Percentiles rank a stretch among this genome's conserved stretches.
phyloP scores from a whole-genome alignment of 2,888 invertebrate genomes.

The Gisinianus flammeolus region DNA sequence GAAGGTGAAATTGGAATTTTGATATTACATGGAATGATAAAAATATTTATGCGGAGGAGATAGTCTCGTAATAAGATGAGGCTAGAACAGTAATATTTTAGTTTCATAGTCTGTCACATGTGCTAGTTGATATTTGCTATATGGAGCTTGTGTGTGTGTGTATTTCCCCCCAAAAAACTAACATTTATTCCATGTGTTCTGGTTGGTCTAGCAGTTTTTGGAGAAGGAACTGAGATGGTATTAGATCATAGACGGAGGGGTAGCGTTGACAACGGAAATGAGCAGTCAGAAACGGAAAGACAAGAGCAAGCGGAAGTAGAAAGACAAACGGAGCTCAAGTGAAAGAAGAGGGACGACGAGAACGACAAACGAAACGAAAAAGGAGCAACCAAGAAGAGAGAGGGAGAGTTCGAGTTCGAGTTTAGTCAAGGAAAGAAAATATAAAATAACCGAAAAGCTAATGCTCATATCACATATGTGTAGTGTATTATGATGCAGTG shows the following conservation, averaged over 20 bases:
- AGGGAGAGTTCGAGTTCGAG: neutral
- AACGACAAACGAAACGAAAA: neutral
- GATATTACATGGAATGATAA: no score
- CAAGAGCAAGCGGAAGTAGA: constrained; percentile 52
- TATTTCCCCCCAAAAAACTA: no score
- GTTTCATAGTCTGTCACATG: no score
- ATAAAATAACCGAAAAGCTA: neutral
- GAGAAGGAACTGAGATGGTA: neutral
- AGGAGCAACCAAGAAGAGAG: constrained; percentile 8
- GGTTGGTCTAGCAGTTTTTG: neutral
- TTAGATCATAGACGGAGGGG: constrained; percentile 18
- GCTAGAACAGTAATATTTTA: no score
- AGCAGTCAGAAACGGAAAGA: constrained; percentile 52
- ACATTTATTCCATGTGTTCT: neutral
- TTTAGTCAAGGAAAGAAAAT: constrained; percentile 16
- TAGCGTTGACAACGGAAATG: constrained; percentile 45
- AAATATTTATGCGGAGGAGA: no score
- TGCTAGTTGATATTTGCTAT: no score
- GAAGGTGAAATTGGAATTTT: no score
- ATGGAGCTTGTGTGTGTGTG: no score
- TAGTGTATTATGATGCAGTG: neutral
- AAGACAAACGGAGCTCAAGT: constrained; percentile 48
- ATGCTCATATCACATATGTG: neutral
- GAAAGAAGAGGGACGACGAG: constrained; percentile 23
- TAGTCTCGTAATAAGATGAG: no score